Base-by-base conservation (phyloP, 2,888 invertebrate species). In the Toxonevra muliebris region DNA sequence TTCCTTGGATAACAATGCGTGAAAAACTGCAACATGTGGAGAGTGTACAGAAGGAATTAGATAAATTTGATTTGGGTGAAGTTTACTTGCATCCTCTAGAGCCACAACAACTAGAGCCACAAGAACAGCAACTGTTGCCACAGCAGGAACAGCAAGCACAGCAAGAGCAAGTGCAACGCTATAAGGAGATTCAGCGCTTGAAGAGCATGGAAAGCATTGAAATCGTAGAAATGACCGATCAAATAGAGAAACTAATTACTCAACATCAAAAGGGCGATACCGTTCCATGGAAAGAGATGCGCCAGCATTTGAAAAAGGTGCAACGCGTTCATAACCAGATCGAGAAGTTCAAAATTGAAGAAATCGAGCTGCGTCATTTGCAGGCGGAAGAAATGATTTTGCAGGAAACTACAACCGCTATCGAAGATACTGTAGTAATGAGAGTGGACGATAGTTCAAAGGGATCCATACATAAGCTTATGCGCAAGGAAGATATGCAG, bases 371-470 rank as follows among this genome's bases (percentile, higher is more conserved):
- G 74, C 86, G 80, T 75, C 85, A 77, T 74, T 74, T 78, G 70
- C 77, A 80, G 60, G 74, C 79, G 1, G 78, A 82, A 48, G 76
- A 80, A 48, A 67, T 75, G 7, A 73, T 76, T 13, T 19, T 45
- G 76, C 75, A 89, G 71, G 89, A 90, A 82, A 87, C 88, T 20
- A 79, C 88, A 40, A 87, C 87, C 5, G 86, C 87, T 69, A 86
- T 88, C 68, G 89, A 90, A 81, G 89, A 90, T 67, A 88, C 87
- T 10, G 86, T 89, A 1, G 84, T 88, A 52, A 80, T 89, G 65
- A 88, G 88, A 77, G 83, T 88, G 12, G 84, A 83, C 54, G 80
- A 84, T 19, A 80, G 76, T 48, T 79, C 84, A 1, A 82, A 83
- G 74, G 73, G 76, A 11, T 81, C 81, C 0, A 80, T 83, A 55